phyloP scores from a whole-genome alignment of 2,113 vertebrate species.

The Ranitomeya imitator region DNA sequence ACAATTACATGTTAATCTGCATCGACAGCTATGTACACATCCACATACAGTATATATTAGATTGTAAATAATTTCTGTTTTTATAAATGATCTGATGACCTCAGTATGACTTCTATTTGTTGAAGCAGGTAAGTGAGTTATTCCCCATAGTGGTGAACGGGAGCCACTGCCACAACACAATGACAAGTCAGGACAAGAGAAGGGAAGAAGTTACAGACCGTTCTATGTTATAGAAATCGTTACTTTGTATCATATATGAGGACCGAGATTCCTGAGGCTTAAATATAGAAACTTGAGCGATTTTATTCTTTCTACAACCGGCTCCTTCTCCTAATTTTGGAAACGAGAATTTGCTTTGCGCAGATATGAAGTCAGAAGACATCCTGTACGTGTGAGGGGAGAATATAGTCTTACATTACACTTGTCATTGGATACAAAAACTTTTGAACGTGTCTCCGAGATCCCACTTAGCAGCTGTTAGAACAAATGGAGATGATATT shows the following conservation, averaged over 20 bases:
- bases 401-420: constrained; percentile 30
- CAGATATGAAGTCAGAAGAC: background rate
- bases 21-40: too few species aligned
- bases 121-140: too few species aligned
- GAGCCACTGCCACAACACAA: too few species aligned
- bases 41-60: too few species aligned
- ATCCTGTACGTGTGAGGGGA: background rate
- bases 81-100: too few species aligned
- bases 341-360: background rate
- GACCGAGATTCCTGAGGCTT: background rate
- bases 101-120: too few species aligned
- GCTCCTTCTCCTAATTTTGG: background rate
- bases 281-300: background rate
- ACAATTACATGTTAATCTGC: too few species aligned
- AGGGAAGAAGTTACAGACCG: too few species aligned
- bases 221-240: too few species aligned
- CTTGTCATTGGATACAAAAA: constrained; percentile 46
- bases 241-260: background rate
- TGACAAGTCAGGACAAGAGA: too few species aligned
- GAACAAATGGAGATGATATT: constrained; percentile 37
- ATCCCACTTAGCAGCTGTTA: constrained; percentile 52
- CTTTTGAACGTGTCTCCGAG: constrained; percentile 24
- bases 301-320: background rate
- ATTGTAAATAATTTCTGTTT: too few species aligned
- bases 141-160: too few species aligned